Evolutionary conservation across 2,113 vertebrate species (phyloP).

Genomic region (Toxotes chatareus): DNA sequence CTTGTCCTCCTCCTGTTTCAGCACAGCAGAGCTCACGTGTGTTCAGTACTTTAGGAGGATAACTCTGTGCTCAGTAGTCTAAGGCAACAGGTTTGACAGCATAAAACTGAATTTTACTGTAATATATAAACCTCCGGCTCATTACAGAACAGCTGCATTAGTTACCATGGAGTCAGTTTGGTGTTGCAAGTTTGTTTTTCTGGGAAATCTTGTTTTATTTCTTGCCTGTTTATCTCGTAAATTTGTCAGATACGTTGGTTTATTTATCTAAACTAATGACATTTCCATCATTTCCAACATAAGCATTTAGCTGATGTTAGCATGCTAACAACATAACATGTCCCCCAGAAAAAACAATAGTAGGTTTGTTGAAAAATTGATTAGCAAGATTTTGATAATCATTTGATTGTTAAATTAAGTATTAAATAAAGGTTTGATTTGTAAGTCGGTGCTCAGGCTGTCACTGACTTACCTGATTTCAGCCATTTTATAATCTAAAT

Average conservation of each 20-base stretch:
- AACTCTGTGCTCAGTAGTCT: not conserved
- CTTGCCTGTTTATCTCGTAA: not conserved
- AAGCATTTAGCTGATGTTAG: too few relatives aligned
- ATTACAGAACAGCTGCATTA: not conserved
- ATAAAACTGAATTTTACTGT: not conserved
- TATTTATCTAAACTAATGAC: not conserved
- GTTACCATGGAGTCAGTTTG: not conserved
- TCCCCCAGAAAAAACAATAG: too few relatives aligned
- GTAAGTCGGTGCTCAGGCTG: too few relatives aligned
- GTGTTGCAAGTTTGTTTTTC: not conserved
- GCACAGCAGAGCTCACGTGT: slow-evolving; percentile 9
- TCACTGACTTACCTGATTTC: too few relatives aligned
- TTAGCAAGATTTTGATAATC: too few relatives aligned
- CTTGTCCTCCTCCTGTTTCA: slow-evolving; percentile 4
- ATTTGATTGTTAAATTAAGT: too few relatives aligned
- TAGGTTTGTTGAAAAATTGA: too few relatives aligned
- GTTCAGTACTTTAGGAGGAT: not conserved
- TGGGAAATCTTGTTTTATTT: not conserved
- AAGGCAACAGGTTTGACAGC: not conserved
- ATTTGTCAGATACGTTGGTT: not conserved
- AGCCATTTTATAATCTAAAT: too few relatives aligned
- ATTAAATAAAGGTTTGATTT: too few relatives aligned
- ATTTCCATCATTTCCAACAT: not conserved
- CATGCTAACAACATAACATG: too few relatives aligned
- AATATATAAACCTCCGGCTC: not conserved